Base-by-base conservation (phyloP, 2,113 vertebrate species). In the Typhlomys cinereus region DNA sequence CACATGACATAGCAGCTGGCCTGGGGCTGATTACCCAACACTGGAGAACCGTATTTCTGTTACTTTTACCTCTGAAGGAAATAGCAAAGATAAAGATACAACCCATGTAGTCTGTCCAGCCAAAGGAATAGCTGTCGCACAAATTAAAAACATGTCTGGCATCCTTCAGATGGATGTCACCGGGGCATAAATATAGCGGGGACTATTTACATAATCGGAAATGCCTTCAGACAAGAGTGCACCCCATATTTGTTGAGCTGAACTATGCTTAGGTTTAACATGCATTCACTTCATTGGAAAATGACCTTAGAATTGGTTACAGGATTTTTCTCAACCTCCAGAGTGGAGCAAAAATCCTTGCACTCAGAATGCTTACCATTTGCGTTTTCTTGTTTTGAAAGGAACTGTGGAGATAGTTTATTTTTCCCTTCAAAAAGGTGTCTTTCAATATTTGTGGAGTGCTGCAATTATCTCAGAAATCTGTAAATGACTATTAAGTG, bases 401-500 rank as follows among this genome's bases (percentile, higher is more conserved):
- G 93, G 31, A 52, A 93, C 54, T 70, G 44, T 85, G 31, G 67
- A 15, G 57, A 59, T 91, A 93, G 36, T 64, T 96, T 64, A 88
- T 94, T 95, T 88, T 67, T 13, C 9, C 9, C n/a, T 27, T 15
- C 46, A 25, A 88, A 88, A 95, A 17, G 62, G 3, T 44, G 21
- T 88, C 14, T 95, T 96, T 91, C 59, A 92, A 74, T 82, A 80
- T 52, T 67, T 94, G 66, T 90, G 83, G 36, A 95, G 71, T 92
- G 95, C 46, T 85, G n/a, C 39, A 93, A 96, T 97, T 96, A 96
- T 90, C 80, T 96, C 90, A 67, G 85, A 93, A 93, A 85, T 93
- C 86, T 84, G 73, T 83, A 76, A 80, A 70, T 44, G 91, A 52
- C 14, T 95, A 88, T 96, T 89, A 95, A 88, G 74, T 69, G 79